Conservation (phyloP, 92 coral and sea anemone species). For the Epizoanthus illoricatus region DNA sequence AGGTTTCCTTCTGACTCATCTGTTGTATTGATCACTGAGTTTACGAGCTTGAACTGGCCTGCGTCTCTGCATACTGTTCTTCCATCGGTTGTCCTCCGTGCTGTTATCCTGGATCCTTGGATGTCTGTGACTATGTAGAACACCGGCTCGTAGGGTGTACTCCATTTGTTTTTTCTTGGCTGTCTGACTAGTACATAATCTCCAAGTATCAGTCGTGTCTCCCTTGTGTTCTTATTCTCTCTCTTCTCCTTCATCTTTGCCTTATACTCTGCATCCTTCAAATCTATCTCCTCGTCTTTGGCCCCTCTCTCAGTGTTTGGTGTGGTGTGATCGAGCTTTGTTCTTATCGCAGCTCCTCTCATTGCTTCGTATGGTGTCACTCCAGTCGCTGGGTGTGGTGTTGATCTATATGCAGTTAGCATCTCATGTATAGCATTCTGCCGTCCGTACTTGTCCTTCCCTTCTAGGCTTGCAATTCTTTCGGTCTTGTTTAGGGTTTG, state of each 20-base stretch:
- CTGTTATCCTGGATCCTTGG: constrained; percentile 39
- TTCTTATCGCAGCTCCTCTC: constrained; percentile 53
- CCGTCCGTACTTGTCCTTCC: constrained; percentile 50
- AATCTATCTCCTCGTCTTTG: constrained; percentile 50
- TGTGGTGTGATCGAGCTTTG: constrained; percentile 52
- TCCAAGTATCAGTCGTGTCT: constrained; percentile 53
- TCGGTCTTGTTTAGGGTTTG: constrained; percentile 66
- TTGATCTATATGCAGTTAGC: too few relatives aligned
- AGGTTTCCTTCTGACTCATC: too few relatives aligned
- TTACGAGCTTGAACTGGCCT: constrained; percentile 44
- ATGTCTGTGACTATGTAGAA: constrained; percentile 33
- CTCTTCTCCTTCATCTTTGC: constrained; percentile 52
- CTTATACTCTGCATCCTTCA: constrained; percentile 61
- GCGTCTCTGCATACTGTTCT: constrained; percentile 44
- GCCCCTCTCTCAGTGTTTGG: constrained; percentile 36
- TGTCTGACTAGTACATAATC: constrained; percentile 68
- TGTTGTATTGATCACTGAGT: too few relatives aligned
- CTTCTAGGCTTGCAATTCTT: constrained; percentile 60
- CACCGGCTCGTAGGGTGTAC: constrained; percentile 39
- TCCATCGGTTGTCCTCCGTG: constrained; percentile 42
- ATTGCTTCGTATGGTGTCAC: too few relatives aligned
- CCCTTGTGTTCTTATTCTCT: constrained; percentile 59
- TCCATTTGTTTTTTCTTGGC: constrained; percentile 38
- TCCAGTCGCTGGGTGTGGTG: too few relatives aligned
- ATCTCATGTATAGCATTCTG: constrained; percentile 57